Conservation (phyloP, 2,797 vertebrate species). For the Chelon auratus region DNA sequence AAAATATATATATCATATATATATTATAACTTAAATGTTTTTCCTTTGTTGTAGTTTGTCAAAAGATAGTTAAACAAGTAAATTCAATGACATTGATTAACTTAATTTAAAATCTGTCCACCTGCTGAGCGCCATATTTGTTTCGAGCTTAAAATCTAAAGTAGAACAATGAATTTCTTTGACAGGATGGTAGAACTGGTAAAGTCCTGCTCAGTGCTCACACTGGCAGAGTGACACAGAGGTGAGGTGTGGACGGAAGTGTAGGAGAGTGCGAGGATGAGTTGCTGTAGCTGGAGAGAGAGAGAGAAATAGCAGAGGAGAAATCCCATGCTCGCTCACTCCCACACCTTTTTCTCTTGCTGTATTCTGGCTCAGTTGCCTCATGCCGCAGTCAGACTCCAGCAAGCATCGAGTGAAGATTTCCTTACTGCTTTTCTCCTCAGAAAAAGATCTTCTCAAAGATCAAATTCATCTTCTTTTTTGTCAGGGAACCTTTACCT, state of each 20-base stretch:
- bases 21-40: too few species aligned
- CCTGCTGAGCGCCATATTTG: neutral
- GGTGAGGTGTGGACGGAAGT: slow-evolving; percentile 70
- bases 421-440: slow-evolving; percentile 49
- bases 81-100: neutral
- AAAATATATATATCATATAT: too few species aligned
- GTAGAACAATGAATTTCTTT: neutral
- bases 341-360: slow-evolving; percentile 83
- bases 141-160: neutral
- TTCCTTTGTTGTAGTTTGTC: too few species aligned
- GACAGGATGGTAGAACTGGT: neutral
- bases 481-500: slow-evolving; percentile 23
- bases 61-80: too few species aligned
- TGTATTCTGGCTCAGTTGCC: slow-evolving; percentile 75
- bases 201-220: slow-evolving; percentile 33
- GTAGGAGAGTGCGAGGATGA: slow-evolving; percentile 58
- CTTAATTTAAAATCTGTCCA: neutral
- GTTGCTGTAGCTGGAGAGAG: slow-evolving; percentile 47
- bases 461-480: slow-evolving; percentile 34
- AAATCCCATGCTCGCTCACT: slow-evolving; percentile 78
- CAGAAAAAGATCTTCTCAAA: slow-evolving; percentile 26
- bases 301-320: slow-evolving; percentile 61
- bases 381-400: slow-evolving; percentile 71
- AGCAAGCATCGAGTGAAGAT: slow-evolving; percentile 53
- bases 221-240: slow-evolving; percentile 39